Conservation (phyloP, 1,140 invertebrate genomes). For the Scaptomyza pallida region DNA sequence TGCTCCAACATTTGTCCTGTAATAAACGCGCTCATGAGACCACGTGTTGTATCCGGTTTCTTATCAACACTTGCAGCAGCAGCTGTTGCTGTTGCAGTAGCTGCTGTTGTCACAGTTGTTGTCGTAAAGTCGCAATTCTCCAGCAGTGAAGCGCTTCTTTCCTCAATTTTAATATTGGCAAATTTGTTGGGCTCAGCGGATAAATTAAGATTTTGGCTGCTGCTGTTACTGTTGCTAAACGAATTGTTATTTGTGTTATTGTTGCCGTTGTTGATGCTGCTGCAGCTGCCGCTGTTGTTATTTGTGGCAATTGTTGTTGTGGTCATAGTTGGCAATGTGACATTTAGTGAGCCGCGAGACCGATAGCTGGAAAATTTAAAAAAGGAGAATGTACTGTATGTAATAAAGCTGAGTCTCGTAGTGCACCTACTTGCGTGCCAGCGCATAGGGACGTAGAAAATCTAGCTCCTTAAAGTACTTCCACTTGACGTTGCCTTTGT, state of each 20-base stretch:
- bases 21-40: slow-evolving; percentile 40
- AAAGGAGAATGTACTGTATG: background rate
- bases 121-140: slow-evolving; percentile 58
- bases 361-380: slow-evolving; percentile 56
- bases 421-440: slow-evolving; percentile 69
- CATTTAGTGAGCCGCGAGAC: slow-evolving; percentile 45
- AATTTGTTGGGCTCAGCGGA: slow-evolving; percentile 27
- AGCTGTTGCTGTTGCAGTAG: background rate
- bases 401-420: too few species aligned
- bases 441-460: slow-evolving; percentile 74
- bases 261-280: background rate
- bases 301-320: slow-evolving; percentile 16
- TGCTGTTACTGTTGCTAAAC: slow-evolving; percentile 60
- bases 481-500: slow-evolving; percentile 74
- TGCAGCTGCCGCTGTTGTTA: background rate
- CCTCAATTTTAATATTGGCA: slow-evolving; percentile 66
- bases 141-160: slow-evolving; percentile 43
- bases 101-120: slow-evolving; percentile 41
- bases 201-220: slow-evolving; percentile 58
- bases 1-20: slow-evolving; percentile 59
- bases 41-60: slow-evolving; percentile 31
- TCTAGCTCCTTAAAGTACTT: slow-evolving; percentile 81
- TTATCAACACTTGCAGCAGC: slow-evolving; percentile 40
- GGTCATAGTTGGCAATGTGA: slow-evolving; percentile 12
- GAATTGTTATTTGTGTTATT: slow-evolving; percentile 36